A percentile compares a stretch with the other conserved stretches of the same genome.
phyloP scores from a whole-genome alignment of 2,797 vertebrate species.

The Hapalemur alaotrensis region DNA sequence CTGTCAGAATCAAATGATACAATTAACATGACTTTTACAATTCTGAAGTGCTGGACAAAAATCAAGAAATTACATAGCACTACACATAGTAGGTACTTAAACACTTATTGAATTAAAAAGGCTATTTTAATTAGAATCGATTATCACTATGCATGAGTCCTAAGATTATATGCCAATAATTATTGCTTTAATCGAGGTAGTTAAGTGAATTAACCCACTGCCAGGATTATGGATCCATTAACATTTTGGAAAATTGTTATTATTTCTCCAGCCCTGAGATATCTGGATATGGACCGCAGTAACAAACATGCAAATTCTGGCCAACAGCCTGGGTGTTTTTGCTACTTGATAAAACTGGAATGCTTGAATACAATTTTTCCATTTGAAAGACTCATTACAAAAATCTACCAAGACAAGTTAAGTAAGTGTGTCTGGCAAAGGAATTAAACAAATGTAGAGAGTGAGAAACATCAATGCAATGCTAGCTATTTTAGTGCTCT shows the following conservation, averaged over 20 bases:
- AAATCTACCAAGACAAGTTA: constrained; percentile 70
- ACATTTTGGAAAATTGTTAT: constrained; percentile 53
- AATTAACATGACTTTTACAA: not conserved
- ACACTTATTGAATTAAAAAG: constrained; percentile 4
- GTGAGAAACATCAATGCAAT: constrained; percentile 56
- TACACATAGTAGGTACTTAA: constrained; percentile 56
- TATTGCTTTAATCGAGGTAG: constrained; percentile 49
- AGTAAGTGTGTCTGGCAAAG: constrained; percentile 69
- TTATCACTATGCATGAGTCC: not conserved
- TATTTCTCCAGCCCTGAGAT: constrained; percentile 45
- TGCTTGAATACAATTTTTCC: constrained; percentile 58
- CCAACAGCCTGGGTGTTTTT: constrained; percentile 55
- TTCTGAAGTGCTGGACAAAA: not conserved
- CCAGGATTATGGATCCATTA: constrained; percentile 56
- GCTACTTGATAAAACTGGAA: constrained; percentile 73
- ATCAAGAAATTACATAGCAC: not conserved
- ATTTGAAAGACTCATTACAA: constrained; percentile 69
- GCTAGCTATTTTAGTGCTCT: constrained; percentile 48
- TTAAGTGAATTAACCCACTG: constrained; percentile 55
- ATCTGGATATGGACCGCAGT: constrained; percentile 23
- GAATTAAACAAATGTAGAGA: constrained; percentile 59
- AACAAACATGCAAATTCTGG: constrained; percentile 60
- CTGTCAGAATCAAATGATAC: not conserved
- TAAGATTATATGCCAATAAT: constrained; percentile 50
- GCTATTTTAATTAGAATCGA: constrained; percentile 20